Evolutionary conservation across 2,113 vertebrate species (phyloP).

Genomic region (Chloebia gouldiae): DNA sequence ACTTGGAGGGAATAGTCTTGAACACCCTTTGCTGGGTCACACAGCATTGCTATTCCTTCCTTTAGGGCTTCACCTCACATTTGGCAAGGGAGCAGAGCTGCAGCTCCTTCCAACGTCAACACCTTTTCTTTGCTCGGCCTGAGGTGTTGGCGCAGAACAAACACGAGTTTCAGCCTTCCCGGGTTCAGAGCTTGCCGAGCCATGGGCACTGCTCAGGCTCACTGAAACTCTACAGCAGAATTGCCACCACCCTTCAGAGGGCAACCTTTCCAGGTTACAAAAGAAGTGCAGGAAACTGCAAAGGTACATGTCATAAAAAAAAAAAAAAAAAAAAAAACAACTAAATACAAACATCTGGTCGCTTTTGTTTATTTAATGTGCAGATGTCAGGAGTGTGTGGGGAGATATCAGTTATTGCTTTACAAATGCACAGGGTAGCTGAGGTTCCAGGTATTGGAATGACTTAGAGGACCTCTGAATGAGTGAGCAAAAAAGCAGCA

Average conservation of each 20-base stretch:
- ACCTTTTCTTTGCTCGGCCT: neutral
- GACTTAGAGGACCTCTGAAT: neutral
- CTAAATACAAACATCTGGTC: neutral
- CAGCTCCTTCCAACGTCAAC: constrained; percentile 9
- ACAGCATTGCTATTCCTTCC: neutral
- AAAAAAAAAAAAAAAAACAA: neutral
- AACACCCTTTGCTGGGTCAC: neutral
- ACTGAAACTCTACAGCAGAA: neutral
- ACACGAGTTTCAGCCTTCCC: neutral
- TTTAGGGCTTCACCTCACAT: neutral
- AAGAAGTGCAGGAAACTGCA: neutral
- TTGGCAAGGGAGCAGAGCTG: neutral
- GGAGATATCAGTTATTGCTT: neutral
- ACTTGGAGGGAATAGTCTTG: neutral
- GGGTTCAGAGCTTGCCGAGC: neutral
- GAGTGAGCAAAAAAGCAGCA: neutral
- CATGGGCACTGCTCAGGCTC: neutral
- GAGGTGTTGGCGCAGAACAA: neutral
- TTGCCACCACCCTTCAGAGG: neutral
- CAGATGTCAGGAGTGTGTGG: fast-evolving
- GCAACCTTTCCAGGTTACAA: neutral
- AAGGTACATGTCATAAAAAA: neutral
- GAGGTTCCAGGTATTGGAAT: neutral
- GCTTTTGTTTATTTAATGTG: neutral
- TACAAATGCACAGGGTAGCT: neutral